Conservation (phyloP, 2,113 vertebrate species). For the Zingel zingel region DNA sequence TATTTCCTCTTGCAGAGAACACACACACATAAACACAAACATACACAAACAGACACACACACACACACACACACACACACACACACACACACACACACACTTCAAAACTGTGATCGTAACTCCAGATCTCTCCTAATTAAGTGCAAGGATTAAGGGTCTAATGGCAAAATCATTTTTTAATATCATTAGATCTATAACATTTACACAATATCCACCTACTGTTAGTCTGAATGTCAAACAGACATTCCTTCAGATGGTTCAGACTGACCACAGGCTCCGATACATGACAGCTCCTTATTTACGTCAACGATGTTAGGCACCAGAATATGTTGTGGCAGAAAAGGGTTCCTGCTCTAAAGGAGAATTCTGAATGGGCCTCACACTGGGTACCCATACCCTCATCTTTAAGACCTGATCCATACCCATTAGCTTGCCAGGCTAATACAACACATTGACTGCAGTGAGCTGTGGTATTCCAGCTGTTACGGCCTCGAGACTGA, state of each 20-base stretch:
- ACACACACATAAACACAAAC: too few species aligned
- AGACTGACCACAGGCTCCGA: background rate
- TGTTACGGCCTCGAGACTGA: background rate
- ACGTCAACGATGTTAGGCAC: background rate
- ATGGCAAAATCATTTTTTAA: too few species aligned
- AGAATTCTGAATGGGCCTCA: background rate
- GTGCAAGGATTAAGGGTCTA: too few species aligned
- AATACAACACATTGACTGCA: background rate
- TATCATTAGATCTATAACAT: background rate
- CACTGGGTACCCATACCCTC: background rate
- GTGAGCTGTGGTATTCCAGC: background rate
- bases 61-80: too few species aligned
- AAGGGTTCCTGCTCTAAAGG: background rate
- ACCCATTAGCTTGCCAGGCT: background rate
- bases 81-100: too few species aligned
- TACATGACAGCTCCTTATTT: background rate
- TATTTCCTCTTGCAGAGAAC: background rate
- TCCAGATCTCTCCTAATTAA: too few species aligned
- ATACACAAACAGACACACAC: too few species aligned
- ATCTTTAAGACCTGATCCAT: background rate
- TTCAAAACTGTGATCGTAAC: too few species aligned
- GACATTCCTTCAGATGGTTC: too few species aligned
- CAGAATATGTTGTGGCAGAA: background rate
- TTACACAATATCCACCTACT: too few species aligned
- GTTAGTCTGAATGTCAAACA: background rate